Evolutionary conservation across 1,140 invertebrate genomes (phyloP), one percentile per base, ranked within the genome.

Genomic region (Zaprionus lachaisei): DNA sequence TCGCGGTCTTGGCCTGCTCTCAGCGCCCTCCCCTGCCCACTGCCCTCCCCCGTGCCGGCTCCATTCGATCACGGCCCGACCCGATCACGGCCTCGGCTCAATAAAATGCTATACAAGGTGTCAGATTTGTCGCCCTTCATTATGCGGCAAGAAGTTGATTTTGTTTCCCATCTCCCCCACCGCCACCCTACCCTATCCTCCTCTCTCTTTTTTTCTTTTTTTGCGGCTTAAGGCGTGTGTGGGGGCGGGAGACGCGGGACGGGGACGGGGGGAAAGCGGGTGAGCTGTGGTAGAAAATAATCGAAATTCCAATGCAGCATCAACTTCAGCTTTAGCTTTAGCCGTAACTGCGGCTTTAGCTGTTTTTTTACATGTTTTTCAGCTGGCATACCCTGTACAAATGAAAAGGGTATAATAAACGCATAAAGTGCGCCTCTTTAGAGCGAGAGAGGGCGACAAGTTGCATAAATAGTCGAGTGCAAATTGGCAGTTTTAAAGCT

Each of bases 41-140:
- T 11, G 12, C 28, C 11, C 22, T 5, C 24, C 44, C 12, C 4
- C 62, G 28, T n/a, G 6, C 34, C 14, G 2, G 4, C 37, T 20
- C 7, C 51, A 24, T 15, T 5, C 38, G 6, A 47, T 17, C 51
- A 12, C 61, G 41, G 22, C 9, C 55, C 24, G 44, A 56, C 24
- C 69, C 51, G 34, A 44, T 51, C 58, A 44, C 62, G 77, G 68
- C 73, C 73, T 76, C 67, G 77, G 68, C 85, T 90, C 90, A 92
- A 92, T 92, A 92, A 92, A 92, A 92, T 92, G 90, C 91, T 89
- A 92, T 91, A 91, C 86, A 92, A 92, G 91, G 91, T 92, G 91
- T 92, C 91, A 92, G 91, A 92, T 92, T 92, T 92, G 91, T 92
- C 91, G 91, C 91, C 91, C 91, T 92, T 92, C 91, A 92, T 92